These are phyloP conservation scores for Heterochromis multidens DNA, from an alignment of 2,113 vertebrate species.

Conservation along the genomic window DNA sequence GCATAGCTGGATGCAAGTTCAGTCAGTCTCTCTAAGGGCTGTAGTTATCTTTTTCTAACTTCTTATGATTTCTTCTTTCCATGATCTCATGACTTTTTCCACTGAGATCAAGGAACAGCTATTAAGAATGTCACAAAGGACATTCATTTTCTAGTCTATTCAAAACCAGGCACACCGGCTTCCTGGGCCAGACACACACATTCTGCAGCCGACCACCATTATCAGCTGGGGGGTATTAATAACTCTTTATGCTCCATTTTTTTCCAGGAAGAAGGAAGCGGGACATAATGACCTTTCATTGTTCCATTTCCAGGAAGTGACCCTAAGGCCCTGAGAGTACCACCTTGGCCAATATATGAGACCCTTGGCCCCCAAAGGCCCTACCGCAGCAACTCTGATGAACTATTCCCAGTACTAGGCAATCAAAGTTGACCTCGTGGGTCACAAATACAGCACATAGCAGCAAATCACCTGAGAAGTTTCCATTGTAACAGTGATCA, in stretches of 20 bases:
- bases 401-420: constrained; percentile 21
- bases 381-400: constrained; percentile 14
- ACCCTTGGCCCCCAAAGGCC: background rate
- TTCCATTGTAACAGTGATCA: constrained; percentile 43
- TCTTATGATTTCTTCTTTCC: constrained; percentile 43
- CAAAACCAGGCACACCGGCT: background rate
- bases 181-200: background rate
- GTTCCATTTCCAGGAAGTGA: constrained; percentile 68
- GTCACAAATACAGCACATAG: constrained; percentile 9
- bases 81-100: constrained; percentile 59
- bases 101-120: constrained; percentile 29
- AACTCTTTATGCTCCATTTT: constrained; percentile 45
- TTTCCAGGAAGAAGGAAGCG: constrained; percentile 61
- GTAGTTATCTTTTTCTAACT: constrained; percentile 7
- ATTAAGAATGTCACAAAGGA: constrained; percentile 23
- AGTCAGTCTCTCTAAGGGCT: constrained; percentile 7
- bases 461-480: constrained; percentile 39
- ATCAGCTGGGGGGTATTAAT: constrained; percentile 64
- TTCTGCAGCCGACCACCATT: constrained; percentile 14
- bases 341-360: constrained; percentile 4
- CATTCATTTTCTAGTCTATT: constrained; percentile 19
- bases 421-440: constrained; percentile 33
- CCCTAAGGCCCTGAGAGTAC: constrained; percentile 13
- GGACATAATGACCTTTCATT: constrained; percentile 61
- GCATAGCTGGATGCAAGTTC: constrained; percentile 17